Evolutionary conservation across 2,888 invertebrate genomes (phyloP), one percentile per base, ranked within the genome.

Genomic region (Tanaodytes sp.): DNA sequence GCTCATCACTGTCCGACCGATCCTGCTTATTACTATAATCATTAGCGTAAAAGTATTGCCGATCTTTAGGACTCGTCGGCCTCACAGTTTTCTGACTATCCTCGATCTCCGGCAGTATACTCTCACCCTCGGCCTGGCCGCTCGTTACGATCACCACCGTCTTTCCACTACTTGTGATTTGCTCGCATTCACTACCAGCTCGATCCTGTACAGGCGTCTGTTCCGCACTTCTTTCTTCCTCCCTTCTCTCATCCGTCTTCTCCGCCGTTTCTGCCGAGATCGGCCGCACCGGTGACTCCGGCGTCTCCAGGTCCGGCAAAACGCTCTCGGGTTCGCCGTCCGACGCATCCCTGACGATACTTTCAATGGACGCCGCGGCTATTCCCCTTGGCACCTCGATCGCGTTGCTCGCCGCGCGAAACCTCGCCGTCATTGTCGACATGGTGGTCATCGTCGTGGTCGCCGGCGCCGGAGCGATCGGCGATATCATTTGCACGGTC

Each of bases 401-500:
- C 3, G 68, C 66, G 30, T 63, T 55, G 16, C 63, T 74, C 5
- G 68, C 58, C 1, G 69, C 52, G 19, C 73, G 68, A 33, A 76
- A 69, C 19, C 74, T 72, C 5, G 73, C 45, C 18, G 76, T 66
- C 40, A 73, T 61, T 2, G 72, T 73, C 48, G 78, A 76, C 63
- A 80, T 72, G 3, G 80, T 74, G 62, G 72, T 77, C 23, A 81
- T 77, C 9, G 81, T 76, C 15, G 80, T 75, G 0, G 80, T 57
- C 31, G 84, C 81, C 33, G 85, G 82, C 43, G 85, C 79, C 39
- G 86, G 77, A 42, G 86, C 76, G 14, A 85, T 84, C 1, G 87
- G 86, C 15, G 88, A 86, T 79, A 88, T 86, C 79, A 88, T 87
- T 66, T 85, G 85, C 33, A 88, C 85, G 15, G 83, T 82, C 33